Evolutionary conservation across 2,888 invertebrate genomes (phyloP), one percentile per base, ranked within the genome.

Genomic region (Lasioglossum leucozonium): DNA sequence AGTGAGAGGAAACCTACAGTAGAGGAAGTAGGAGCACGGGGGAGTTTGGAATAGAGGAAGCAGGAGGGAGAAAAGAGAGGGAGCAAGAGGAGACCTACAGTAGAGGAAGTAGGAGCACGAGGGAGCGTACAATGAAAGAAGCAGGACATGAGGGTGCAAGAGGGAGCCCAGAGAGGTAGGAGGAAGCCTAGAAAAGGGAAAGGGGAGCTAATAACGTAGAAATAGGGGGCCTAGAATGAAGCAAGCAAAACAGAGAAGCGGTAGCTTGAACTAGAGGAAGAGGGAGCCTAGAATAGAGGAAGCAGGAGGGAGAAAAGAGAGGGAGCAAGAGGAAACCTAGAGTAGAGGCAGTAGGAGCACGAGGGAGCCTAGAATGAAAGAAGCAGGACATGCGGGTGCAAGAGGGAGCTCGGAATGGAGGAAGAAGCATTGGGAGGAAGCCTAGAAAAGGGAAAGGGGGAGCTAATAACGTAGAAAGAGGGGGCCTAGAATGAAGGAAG

Each of bases 301-400:
- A n/a, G n/a, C 3, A 22, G 51, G 51, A 10, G 10, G n/a, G n/a
- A n/a, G 0, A 22, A 2, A 22, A 1, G 0, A 22, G 51, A 0
- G 22, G 22, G 51, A 51, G n/a, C n/a, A 55, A 51, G 10, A 51
- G 51, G 10, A 8, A n/a, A 2, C 2, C 22, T 22, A 22, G 51
- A 51, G 8, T n/a, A 22, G 8, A 22, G 8, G 47, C 2, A 51
- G 22, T 5, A 22, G 47, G n/a, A 55, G 55, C 55, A 55, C 11
- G n/a, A 11, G 10, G n/a, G 11, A n/a, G 55, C 4, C 11, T 55
- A 1, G 26, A 47, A 10, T 8, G 44, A 34, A 71, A 79, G 84
- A 72, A 77, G 55, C 40, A 71, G 74, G 76, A n/a, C n/a, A 10
- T n/a, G n/a, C 11, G 55, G 11, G 73, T n/a, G 51, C 8, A 18